These are phyloP conservation scores for Gonocerus acuteangulatus DNA, from an alignment of 2,888 invertebrate species.

Conservation along the genomic window DNA sequence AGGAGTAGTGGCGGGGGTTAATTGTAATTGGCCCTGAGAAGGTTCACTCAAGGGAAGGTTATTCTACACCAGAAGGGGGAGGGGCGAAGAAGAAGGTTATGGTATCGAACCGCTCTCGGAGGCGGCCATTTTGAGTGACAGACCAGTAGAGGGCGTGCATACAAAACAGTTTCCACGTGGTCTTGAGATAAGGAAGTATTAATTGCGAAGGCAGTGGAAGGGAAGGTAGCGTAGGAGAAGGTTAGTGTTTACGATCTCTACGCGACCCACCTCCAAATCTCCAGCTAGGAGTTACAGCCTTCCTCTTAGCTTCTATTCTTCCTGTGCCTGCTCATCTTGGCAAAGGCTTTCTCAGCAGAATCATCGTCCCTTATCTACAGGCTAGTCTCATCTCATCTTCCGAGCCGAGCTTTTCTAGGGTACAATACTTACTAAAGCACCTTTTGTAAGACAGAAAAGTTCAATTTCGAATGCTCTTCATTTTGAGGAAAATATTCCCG, in stretches of 20 bases:
- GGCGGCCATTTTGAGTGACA: conserved; percentile 34
- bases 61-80: conserved; percentile 4
- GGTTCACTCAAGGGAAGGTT: background rate
- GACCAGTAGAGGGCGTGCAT: conserved; percentile 24
- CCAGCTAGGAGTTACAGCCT: background rate
- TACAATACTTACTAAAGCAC: too few relatives aligned
- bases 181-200: conserved; percentile 25
- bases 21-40: conserved; percentile 28
- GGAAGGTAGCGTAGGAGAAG: background rate
- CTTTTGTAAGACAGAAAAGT: too few relatives aligned
- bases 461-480: too few relatives aligned
- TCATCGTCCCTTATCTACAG: too few relatives aligned
- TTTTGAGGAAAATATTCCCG: too few relatives aligned
- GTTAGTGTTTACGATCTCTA: conserved; percentile 10
- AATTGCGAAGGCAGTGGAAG: conserved; percentile 9
- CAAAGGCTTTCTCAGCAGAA: too few relatives aligned
- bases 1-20: conserved; percentile 20
- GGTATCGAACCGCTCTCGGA: background rate
- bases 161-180: conserved; percentile 24
- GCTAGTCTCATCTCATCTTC: too few relatives aligned
- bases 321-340: background rate
- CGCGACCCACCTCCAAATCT: conserved; percentile 13
- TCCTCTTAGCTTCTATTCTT: background rate
- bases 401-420: too few relatives aligned
- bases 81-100: conserved; percentile 1